Evolutionary conservation across 2,888 invertebrate species (phyloP).

Genomic region (Anticlea derivata): DNA sequence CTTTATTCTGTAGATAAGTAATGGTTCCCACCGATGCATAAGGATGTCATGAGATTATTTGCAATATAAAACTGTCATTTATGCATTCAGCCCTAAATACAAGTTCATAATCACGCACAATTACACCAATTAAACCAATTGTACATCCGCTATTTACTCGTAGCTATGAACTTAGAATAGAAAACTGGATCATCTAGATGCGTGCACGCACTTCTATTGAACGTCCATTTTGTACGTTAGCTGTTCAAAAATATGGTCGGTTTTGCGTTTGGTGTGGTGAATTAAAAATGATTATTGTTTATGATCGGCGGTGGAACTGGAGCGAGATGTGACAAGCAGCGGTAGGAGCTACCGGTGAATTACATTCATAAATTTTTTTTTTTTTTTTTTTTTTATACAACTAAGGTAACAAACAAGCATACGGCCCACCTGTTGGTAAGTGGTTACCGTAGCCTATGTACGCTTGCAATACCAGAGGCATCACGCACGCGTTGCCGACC

Average conservation of each 20-base stretch:
- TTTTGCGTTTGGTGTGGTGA: slow-evolving; percentile 8
- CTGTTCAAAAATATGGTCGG: slow-evolving; percentile 6
- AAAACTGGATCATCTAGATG: slow-evolving; percentile 35
- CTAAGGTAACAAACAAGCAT: too few relatives aligned
- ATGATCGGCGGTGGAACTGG: slow-evolving; percentile 19
- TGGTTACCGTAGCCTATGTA: too few relatives aligned
- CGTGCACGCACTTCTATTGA: slow-evolving; percentile 29
- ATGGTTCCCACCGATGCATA: slow-evolving; percentile 1
- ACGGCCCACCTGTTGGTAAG: too few relatives aligned
- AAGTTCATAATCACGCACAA: slow-evolving; percentile 20
- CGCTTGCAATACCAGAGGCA: too few relatives aligned
- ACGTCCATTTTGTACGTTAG: slow-evolving; percentile 11
- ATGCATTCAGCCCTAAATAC: slow-evolving; percentile 31
- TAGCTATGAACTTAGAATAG: slow-evolving; percentile 30
- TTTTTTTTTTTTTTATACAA: too few relatives aligned
- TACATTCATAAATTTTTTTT: slow-evolving; percentile 5
- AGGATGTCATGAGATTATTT: not conserved
- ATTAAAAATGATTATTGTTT: slow-evolving; percentile 19
- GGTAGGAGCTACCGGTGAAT: slow-evolving; percentile 3
- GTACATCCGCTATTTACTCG: slow-evolving; percentile 29
- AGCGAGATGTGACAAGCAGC: slow-evolving; percentile 21
- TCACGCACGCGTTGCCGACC: too few relatives aligned
- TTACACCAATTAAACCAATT: slow-evolving; percentile 28
- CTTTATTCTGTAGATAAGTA: not conserved
- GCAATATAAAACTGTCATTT: not conserved